phyloP scores from a whole-genome alignment of 2,113 vertebrate genomes.

The Urocolius indicus region DNA sequence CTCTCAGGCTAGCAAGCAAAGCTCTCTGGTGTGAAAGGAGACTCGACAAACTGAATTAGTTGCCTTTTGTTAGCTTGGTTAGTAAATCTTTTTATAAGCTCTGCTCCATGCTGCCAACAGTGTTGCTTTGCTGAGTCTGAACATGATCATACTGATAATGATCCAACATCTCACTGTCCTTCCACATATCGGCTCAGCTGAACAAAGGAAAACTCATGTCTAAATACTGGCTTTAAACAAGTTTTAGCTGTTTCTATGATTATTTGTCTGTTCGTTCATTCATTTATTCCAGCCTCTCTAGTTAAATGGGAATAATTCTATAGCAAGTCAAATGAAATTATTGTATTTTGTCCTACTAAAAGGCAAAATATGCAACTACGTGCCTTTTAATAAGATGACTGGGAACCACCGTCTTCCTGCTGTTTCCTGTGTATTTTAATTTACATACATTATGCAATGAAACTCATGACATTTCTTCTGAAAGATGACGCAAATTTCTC shows the following conservation, averaged over 20 bases:
- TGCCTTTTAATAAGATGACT: neutral
- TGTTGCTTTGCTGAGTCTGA: neutral
- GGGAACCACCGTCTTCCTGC: neutral
- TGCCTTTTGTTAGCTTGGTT: neutral
- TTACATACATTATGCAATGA: neutral
- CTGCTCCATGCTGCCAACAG: neutral
- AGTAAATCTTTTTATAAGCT: neutral
- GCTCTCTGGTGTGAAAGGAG: slow-evolving; percentile 7
- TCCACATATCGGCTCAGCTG: neutral
- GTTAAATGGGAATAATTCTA: neutral
- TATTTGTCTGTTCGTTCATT: neutral
- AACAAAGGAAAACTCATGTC: neutral
- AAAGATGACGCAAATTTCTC: neutral
- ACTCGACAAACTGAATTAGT: neutral
- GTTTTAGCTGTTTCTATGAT: neutral
- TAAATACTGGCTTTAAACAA: neutral
- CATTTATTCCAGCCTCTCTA: neutral
- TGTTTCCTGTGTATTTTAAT: neutral
- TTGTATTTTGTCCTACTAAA: neutral
- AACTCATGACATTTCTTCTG: neutral
- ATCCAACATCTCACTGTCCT: neutral
- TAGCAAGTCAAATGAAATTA: neutral
- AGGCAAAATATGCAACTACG: neutral
- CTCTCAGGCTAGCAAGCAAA: neutral
- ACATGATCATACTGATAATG: neutral